These are phyloP conservation scores for Drosophila longiperda DNA, from an alignment of 2,888 invertebrate genomes.

Conservation along the genomic window DNA sequence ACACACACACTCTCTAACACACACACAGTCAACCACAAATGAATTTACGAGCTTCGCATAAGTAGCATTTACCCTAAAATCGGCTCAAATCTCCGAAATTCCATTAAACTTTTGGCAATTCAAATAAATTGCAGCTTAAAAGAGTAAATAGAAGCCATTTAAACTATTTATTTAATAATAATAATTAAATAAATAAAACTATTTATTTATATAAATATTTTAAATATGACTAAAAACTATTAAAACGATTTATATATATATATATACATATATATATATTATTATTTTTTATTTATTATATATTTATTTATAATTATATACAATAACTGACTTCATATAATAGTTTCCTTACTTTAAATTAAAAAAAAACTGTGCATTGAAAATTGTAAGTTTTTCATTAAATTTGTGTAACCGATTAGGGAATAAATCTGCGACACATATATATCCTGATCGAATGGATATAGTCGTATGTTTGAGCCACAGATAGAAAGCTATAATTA, in stretches of 20 bases:
- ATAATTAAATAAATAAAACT: too few relatives aligned
- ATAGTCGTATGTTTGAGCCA: neutral
- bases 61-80: constrained; percentile 7
- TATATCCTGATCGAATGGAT: neutral
- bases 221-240: too few relatives aligned
- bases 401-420: neutral
- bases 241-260: too few relatives aligned
- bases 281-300: too few relatives aligned
- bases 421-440: neutral
- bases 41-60: constrained; percentile 3
- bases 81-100: constrained; percentile 2
- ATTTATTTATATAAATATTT: too few relatives aligned
- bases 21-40: constrained; percentile 7
- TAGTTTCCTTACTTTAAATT: neutral
- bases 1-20: constrained; percentile 7
- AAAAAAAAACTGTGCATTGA: neutral
- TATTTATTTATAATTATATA: too few relatives aligned
- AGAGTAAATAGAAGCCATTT: neutral
- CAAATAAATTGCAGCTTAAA: neutral
- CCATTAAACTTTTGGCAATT: neutral
- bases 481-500: neutral
- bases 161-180: too few relatives aligned
- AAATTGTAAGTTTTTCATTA: neutral
- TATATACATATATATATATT: too few relatives aligned
- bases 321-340: too few relatives aligned